Conservation (phyloP, 1,140 invertebrate species). For the Tetramorium simillimum region DNA sequence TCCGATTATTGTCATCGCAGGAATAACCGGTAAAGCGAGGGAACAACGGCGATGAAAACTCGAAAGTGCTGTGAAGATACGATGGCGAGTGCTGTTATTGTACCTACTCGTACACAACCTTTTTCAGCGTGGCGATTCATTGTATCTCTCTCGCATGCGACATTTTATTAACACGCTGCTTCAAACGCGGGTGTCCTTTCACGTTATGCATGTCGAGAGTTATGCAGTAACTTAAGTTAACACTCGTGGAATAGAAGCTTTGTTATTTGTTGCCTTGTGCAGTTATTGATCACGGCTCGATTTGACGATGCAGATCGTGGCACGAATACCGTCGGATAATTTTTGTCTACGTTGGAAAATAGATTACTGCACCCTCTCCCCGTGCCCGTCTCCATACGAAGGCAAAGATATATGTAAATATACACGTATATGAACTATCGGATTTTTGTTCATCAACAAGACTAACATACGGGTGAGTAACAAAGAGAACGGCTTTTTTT, state of each 20-base stretch:
- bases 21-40: neutral
- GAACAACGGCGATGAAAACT: slow-evolving; percentile 4
- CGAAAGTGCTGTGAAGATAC: neutral
- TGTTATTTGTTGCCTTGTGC: neutral
- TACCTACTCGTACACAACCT: neutral
- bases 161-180: slow-evolving; percentile 28
- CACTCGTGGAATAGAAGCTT: neutral
- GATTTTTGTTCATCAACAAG: slow-evolving; percentile 40
- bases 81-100: slow-evolving; percentile 2
- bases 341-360: slow-evolving; percentile 37
- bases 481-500: slow-evolving; percentile 22
- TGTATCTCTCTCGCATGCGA: neutral
- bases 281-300: slow-evolving; percentile 53
- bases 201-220: neutral
- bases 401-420: slow-evolving; percentile 29
- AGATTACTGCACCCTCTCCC: neutral
- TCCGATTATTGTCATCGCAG: neutral
- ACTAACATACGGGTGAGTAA: slow-evolving; percentile 3
- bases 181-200: neutral
- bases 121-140: slow-evolving; percentile 3
- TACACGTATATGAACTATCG: neutral
- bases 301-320: neutral
- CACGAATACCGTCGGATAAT: neutral
- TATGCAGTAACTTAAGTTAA: neutral
- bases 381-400: neutral